These are phyloP conservation scores for Climacteris rufus DNA, from an alignment of 2,113 vertebrate genomes.

Conservation along the genomic window DNA sequence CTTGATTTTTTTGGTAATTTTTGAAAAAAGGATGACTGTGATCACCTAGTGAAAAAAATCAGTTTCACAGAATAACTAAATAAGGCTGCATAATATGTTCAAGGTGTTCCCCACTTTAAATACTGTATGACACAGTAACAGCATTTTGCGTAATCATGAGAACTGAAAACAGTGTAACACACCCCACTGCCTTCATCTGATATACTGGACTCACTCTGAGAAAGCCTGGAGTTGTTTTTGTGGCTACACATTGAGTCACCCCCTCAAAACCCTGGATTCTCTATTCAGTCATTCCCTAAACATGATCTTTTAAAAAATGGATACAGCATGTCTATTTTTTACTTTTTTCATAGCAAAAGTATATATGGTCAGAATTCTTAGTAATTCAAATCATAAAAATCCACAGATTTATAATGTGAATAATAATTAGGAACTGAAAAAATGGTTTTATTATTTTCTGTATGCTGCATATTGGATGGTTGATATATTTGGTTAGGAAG, in stretches of 20 bases:
- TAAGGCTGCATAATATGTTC: not conserved
- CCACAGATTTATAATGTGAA: not conserved
- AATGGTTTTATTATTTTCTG: conserved; percentile 4
- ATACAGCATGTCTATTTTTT: not conserved
- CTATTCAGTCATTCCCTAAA: not conserved
- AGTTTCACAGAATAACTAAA: not conserved
- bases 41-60: not conserved
- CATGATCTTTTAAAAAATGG: not conserved
- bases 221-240: not conserved
- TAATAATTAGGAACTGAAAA: conserved; percentile 19
- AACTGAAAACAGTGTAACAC: not conserved
- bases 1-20: not conserved
- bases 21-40: not conserved
- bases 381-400: conserved; percentile 15
- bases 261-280: not conserved
- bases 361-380: not conserved
- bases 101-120: not conserved
- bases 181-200: not conserved
- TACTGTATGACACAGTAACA: not conserved
- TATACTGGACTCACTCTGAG: not conserved
- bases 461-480: not conserved
- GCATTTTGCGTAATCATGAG: not conserved
- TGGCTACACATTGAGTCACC: not conserved
- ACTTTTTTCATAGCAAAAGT: not conserved
- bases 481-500: not conserved